Conservation (phyloP, 2,888 invertebrate species). For the Epirrita christyi region DNA sequence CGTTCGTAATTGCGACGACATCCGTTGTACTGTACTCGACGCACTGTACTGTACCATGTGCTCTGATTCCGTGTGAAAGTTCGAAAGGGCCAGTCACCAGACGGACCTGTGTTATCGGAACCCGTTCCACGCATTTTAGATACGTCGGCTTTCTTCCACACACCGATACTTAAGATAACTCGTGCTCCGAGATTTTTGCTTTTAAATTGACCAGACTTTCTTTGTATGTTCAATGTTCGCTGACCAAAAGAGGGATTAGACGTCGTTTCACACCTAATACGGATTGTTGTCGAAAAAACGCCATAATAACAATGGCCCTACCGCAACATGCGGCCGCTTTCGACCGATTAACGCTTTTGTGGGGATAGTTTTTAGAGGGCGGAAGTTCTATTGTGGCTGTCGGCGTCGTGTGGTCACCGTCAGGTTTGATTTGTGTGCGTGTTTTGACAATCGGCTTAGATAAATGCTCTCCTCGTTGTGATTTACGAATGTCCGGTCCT, state of each 20-base stretch:
- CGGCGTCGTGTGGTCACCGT: constrained; percentile 65
- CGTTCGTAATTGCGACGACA: constrained; percentile 79
- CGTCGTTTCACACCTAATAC: constrained; percentile 64
- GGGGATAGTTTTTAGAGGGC: constrained; percentile 54
- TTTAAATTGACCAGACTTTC: constrained; percentile 62
- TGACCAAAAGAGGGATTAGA: constrained; percentile 53
- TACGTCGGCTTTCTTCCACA: constrained; percentile 70
- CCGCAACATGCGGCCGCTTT: constrained; percentile 57
- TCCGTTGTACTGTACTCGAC: constrained; percentile 69
- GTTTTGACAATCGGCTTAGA: constrained; percentile 70
- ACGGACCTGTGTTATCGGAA: constrained; percentile 63
- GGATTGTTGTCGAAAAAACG: constrained; percentile 45
- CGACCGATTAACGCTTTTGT: constrained; percentile 59
- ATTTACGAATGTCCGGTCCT: constrained; percentile 52
- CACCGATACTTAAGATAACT: constrained; percentile 65
- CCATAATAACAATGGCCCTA: constrained; percentile 53
- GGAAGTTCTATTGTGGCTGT: constrained; percentile 68
- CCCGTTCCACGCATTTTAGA: constrained; percentile 70
- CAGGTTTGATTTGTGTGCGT: constrained; percentile 65
- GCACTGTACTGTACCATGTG: constrained; percentile 62
- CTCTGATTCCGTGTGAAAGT: constrained; percentile 74
- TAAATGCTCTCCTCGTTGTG: constrained; percentile 51
- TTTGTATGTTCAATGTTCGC: constrained; percentile 50
- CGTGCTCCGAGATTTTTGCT: constrained; percentile 52
- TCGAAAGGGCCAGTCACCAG: constrained; percentile 65